Evolutionary conservation across 2,888 invertebrate species (phyloP), one percentile per base, ranked within the genome.

Genomic region (Lasioglossum oenotherae): DNA sequence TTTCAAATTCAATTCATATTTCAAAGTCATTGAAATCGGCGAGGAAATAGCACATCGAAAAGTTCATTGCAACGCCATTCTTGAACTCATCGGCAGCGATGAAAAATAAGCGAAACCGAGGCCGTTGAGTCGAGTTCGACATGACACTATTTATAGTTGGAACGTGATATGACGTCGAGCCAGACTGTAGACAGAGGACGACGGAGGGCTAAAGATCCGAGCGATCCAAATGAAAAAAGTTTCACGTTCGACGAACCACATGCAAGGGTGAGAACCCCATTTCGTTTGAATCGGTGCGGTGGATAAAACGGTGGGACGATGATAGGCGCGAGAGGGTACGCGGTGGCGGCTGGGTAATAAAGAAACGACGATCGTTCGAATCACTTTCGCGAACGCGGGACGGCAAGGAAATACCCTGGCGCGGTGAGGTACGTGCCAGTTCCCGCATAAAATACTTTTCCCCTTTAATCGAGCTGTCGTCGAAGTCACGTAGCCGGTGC

Each of bases 381-480:
- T 86, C 86, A 85, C 86, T 85, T 85, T 85, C 71, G 74, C 81
- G 71, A 78, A 44, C 60, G 64, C 60, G 35, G 35, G 57, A 73
- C 44, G 73, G 84, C 31, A 41, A 84, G 85, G 78, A 85, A 85
- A 80, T 85, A 53, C 57, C 49, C n/a, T 35, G 69, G 67, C 72
- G 82, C 78, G 86, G 79, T 71, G 75, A 82, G 81, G 77, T 85
- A 82, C 86, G 82, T 80, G 86, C 71, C 49, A 79, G 46, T 80
- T 82, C 80, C 74, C 67, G 82, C 74, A 69, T 84, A 86, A 86
- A 88, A 88, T 88, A 88, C 86, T 88, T 88, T 85, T 80, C 80
- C 46, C 72, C 83, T 85, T 90, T 90, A 87, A 90, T 90, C 90
- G 87, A 86, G 86, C 85, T 84, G 86, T 90, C 84, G 88, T 88